phyloP scores from a whole-genome alignment of 2,888 invertebrate species.

The Coecobrya sp. region DNA sequence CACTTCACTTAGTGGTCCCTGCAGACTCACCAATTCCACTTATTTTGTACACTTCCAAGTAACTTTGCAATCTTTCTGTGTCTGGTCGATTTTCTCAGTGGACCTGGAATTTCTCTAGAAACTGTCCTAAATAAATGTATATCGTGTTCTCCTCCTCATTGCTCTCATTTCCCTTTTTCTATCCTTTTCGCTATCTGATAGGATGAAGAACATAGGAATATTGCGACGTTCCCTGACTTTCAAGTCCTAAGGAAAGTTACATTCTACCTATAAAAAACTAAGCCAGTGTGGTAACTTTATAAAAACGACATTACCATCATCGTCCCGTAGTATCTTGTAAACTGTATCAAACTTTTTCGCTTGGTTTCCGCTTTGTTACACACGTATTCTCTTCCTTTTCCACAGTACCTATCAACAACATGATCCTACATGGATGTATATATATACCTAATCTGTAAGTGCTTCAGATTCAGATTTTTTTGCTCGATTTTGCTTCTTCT shows the following conservation, averaged over 20 bases:
- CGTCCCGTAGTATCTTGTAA: not conserved
- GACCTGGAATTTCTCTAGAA: slow-evolving; percentile 8
- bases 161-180: slow-evolving; percentile 14
- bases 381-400: not conserved
- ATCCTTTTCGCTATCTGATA: not conserved
- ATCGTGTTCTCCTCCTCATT: not conserved
- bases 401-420: not conserved
- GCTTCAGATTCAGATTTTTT: not conserved
- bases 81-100: not conserved
- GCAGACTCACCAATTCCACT: slow-evolving; percentile 14
- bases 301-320: not conserved
- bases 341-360: not conserved
- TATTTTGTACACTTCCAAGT: not conserved
- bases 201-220: not conserved
- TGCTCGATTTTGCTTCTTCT: not conserved
- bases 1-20: not conserved
- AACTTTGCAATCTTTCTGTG: not conserved
- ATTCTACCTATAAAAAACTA: not conserved
- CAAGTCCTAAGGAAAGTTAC: not conserved
- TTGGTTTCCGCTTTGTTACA: not conserved
- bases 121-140: slow-evolving; percentile 9
- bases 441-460: not conserved
- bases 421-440: not conserved
- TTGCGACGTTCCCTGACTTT: not conserved
- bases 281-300: not conserved